Evolutionary conservation across 2,888 invertebrate species (phyloP), one percentile per base, ranked within the genome.

Genomic region (Tinea pellionella): DNA sequence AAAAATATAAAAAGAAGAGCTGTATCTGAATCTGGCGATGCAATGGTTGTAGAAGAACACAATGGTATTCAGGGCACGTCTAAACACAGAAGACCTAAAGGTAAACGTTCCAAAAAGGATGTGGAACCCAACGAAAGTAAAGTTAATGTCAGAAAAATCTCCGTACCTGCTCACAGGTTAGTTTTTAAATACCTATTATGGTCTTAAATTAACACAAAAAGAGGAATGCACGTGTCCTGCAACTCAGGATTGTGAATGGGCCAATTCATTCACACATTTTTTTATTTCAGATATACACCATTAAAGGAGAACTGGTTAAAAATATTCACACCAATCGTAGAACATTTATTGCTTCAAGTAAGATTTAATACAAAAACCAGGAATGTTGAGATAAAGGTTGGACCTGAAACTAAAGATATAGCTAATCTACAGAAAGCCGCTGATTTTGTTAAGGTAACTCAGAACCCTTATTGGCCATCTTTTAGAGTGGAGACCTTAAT

Each of bases 251-350:
- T n/a, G n/a, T n/a, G n/a, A n/a, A n/a, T n/a, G n/a, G n/a, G n/a
- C n/a, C n/a, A n/a, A n/a, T n/a, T n/a, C n/a, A n/a, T n/a, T n/a
- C n/a, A 24, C 6, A 6, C 6, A 6, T 24, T 24, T 37, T 59
- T 15, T n/a, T 18, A 24, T 73, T 77, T 13, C 68, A 90, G 99
- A 76, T 96, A 96, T 70, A 93, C 96, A 8, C 97, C 99, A 0
- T 81, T 99, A 8, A 98, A 98, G 84, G 96, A 98, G 71, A 95
- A 94, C 71, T 99, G 99, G 99, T 88, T 96, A 78, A 96, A 98
- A 80, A 96, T 99, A 66, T 97, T 97, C 73, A 94, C 95, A 57
- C 98, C 99, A 0, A 90, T 99, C 32, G 98, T 99, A 0, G 97
- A 99, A 73, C 96, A 99, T 73, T 88, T 99, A 63, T 91, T 97